phyloP scores from a whole-genome alignment of 2,888 invertebrate genomes.

The Horisme vitalbata region DNA sequence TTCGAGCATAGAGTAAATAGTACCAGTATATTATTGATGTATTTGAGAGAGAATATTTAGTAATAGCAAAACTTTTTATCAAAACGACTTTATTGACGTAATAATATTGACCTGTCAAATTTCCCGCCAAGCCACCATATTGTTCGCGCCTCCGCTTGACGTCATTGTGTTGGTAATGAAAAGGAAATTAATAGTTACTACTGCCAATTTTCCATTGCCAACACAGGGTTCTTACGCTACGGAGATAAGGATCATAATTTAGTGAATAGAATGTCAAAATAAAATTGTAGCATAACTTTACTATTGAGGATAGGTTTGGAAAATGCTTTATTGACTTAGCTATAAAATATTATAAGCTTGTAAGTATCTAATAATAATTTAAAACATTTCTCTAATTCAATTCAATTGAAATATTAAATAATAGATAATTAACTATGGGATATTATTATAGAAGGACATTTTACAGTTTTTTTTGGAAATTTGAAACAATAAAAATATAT shows the following conservation, averaged over 20 bases:
- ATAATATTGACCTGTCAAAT: conserved; percentile 61
- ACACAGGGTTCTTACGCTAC: conserved; percentile 23
- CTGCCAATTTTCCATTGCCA: conserved; percentile 37
- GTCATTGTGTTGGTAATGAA: conserved; percentile 70
- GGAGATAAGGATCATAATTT: conserved; percentile 37
- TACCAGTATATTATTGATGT: too few relatives aligned
- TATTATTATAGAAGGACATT: too few relatives aligned
- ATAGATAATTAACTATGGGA: too few relatives aligned
- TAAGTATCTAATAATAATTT: background rate
- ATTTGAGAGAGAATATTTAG: too few relatives aligned
- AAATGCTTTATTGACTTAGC: conserved; percentile 47
- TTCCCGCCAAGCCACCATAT: conserved; percentile 66
- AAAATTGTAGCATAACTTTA: conserved; percentile 18
- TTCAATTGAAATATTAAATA: too few relatives aligned
- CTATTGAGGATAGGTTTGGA: conserved; percentile 44
- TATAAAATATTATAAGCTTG: background rate
- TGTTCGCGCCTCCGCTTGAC: conserved; percentile 65
- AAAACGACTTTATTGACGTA: too few relatives aligned
- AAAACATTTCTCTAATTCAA: too few relatives aligned
- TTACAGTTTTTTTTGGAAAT: too few relatives aligned
- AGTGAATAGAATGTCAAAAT: conserved; percentile 8
- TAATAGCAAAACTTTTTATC: too few relatives aligned
- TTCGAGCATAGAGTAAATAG: too few relatives aligned
- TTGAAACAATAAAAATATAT: too few relatives aligned
- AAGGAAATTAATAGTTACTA: conserved; percentile 75